These are phyloP conservation scores for Microtus oregoni DNA, from an alignment of 2,113 vertebrate species.

Conservation along the genomic window DNA sequence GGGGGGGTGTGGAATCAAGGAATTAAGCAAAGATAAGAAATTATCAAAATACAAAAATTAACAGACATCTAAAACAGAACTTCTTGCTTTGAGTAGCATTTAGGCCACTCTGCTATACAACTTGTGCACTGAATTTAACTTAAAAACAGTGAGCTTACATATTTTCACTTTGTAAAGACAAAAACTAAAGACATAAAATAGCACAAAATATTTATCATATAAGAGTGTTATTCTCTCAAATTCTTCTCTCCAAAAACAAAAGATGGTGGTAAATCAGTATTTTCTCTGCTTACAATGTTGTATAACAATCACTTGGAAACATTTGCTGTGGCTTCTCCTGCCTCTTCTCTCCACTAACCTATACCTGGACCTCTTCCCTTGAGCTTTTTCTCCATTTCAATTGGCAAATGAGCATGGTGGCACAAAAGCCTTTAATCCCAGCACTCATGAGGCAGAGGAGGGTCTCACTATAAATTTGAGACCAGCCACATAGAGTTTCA, in stretches of 20 bases:
- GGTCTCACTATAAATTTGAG: not conserved
- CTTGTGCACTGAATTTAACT: not conserved
- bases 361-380: not conserved
- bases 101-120: not conserved
- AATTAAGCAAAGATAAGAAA: slow-evolving; percentile 30
- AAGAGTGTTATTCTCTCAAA: not conserved
- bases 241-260: slow-evolving; percentile 33
- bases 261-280: slow-evolving; percentile 27
- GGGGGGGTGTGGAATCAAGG: not conserved
- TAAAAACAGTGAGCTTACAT: not conserved
- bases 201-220: slow-evolving; percentile 35
- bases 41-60: slow-evolving; percentile 9
- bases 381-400: not conserved
- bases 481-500: not conserved
- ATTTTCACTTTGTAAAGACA: not conserved
- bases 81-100: not conserved
- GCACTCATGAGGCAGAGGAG: not conserved
- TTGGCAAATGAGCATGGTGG: not conserved
- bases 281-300: not conserved
- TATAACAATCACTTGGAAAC: not conserved
- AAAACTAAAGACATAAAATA: slow-evolving; percentile 31
- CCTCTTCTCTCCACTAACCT: not conserved
- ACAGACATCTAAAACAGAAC: not conserved
- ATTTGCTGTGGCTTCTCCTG: not conserved
- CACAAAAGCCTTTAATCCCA: not conserved